These are phyloP conservation scores for Donacobius atricapilla DNA, from an alignment of 2,113 vertebrate genomes.

Conservation along the genomic window DNA sequence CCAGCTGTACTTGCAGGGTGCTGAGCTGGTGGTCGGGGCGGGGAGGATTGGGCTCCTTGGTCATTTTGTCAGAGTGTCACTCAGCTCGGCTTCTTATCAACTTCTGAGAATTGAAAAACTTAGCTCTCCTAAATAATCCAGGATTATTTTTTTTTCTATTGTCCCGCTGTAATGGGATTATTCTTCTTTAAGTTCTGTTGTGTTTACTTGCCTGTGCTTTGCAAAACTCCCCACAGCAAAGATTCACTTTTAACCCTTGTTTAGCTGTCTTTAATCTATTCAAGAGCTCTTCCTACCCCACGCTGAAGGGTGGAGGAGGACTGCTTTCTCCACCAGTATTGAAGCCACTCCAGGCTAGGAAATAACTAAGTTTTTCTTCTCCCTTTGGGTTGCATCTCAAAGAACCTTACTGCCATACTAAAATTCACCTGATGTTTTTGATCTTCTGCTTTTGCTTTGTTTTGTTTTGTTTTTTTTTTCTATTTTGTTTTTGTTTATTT, in stretches of 20 bases:
- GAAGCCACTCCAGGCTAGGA: neutral
- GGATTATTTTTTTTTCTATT: neutral
- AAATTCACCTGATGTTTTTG: neutral
- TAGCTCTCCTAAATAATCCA: neutral
- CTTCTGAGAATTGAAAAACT: neutral
- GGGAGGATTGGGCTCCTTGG: neutral
- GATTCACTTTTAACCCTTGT: neutral
- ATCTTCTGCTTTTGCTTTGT: neutral
- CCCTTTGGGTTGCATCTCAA: neutral
- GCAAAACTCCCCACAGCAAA: neutral
- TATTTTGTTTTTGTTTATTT: neutral
- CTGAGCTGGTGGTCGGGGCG: neutral
- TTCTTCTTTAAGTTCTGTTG: neutral
- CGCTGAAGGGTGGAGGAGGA: rapidly evolving
- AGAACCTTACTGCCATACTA: neutral
- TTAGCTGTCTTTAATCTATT: neutral
- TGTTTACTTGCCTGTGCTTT: neutral
- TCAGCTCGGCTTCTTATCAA: neutral
- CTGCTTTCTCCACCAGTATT: neutral
- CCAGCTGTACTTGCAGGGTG: neutral
- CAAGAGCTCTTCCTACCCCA: neutral
- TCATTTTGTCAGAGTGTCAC: neutral
- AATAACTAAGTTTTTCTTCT: neutral
- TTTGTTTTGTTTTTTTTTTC: neutral
- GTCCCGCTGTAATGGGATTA: rapidly evolving